phyloP scores from a whole-genome alignment of 2,888 invertebrate genomes.

The Ellobium chinense region DNA sequence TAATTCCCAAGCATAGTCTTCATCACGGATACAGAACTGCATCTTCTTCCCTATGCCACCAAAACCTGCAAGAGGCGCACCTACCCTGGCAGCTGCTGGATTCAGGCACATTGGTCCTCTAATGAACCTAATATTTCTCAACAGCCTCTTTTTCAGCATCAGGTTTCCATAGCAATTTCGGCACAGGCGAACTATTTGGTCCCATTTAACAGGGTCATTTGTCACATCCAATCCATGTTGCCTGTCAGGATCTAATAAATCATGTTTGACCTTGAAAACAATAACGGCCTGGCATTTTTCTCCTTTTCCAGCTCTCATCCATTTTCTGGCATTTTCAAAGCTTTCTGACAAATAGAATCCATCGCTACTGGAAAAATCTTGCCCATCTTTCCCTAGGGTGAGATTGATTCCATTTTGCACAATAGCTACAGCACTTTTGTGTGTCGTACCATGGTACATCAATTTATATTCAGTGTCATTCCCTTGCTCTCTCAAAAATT shows the following conservation, averaged over 20 bases:
- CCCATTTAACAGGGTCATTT: neutral
- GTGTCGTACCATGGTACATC: neutral
- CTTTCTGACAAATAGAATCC: neutral
- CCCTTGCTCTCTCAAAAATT: neutral
- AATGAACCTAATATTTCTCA: neutral
- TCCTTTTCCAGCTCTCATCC: neutral
- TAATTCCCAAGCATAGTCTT: neutral
- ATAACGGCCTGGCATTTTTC: neutral
- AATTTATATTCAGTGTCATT: neutral
- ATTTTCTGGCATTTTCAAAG: neutral
- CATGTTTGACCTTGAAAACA: neutral
- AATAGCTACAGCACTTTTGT: neutral
- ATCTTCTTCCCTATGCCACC: neutral
- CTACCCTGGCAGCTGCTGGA: neutral
- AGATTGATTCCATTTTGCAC: neutral
- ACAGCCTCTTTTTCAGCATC: neutral
- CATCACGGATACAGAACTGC: neutral
- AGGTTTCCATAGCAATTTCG: neutral
- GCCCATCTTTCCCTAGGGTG: neutral
- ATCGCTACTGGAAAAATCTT: neutral
- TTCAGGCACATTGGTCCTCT: constrained; percentile 1
- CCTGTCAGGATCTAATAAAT: neutral
- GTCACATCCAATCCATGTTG: neutral
- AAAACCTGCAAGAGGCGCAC: neutral
- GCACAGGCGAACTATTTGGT: neutral